Base-by-base conservation (phyloP, 2,888 invertebrate species). In the Lycaena phlaeas region DNA sequence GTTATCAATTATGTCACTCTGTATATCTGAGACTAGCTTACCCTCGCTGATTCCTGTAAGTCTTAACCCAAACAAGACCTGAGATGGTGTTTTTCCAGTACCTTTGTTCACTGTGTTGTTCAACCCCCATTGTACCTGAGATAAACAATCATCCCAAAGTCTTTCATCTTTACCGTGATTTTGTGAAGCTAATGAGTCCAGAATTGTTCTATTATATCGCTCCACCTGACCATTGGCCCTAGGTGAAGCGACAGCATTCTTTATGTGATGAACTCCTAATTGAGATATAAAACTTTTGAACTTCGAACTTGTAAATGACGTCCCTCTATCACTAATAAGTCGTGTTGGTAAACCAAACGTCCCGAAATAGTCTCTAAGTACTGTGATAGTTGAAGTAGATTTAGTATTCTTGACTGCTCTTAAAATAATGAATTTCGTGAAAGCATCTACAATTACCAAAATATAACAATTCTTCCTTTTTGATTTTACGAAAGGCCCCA, bases 391-490 rank as follows among this genome's bases (percentile, higher is more conserved):
- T n/a, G n/a, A n/a, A n/a, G n/a, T n/a, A 25, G 53, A 38, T 41
- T 50, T 54, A 1, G 51, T 53, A 36, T 44, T 48, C 5, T 28
- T 26, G 1, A 52, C 53, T 1, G 56, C 31, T 3, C 51, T n/a
- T n/a, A n/a, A 38, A 38, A 41, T 45, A 0, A 48, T 26, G 28
- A 38, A 55, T 36, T 53, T 56, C 0, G 52, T 48, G 22, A 52
- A 53, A 0, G 38, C 38, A 28, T 53, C 51, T 1, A 49, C 14
- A 3, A 53, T 40, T 2, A 51, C 51, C 5, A 53, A 29, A 3
- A 50, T 4, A 22, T 52, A 51, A 1, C 9, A 36, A 27, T 52
- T 49, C 1, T 46, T 45, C 11, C 17, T 34, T 11, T 39, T 49
- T 6, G 43, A 46, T 22, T 26, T 40, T 12, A 42, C 42, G 30